Percentiles rank a stretch among this genome's conserved stretches.
Evolutionary conservation across 2,888 invertebrate genomes (phyloP).

Genomic region (Holacanthella duospinosa): DNA sequence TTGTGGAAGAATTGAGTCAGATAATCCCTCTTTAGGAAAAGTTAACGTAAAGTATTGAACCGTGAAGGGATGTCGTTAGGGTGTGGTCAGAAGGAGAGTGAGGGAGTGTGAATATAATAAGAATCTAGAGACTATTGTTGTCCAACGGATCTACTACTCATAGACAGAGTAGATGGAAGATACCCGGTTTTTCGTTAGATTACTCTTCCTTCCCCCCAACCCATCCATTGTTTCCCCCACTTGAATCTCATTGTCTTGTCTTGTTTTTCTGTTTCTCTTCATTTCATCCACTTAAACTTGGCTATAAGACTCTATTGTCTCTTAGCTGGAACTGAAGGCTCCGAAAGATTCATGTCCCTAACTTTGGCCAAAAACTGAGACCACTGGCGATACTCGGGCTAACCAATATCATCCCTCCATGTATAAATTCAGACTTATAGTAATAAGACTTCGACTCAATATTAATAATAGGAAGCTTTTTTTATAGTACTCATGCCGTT

Average conservation of each 20-base stretch:
- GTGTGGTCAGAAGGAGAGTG: not conserved
- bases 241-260: slow-evolving; percentile 3
- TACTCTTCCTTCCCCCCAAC: not conserved
- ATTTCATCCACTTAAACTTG: not conserved
- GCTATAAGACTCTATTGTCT: not conserved
- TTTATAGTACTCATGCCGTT: no score
- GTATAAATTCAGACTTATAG: not conserved
- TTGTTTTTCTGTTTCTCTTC: slow-evolving; percentile 3
- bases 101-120: not conserved
- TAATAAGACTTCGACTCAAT: not conserved
- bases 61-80: not conserved
- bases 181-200: not conserved
- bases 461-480: no score
- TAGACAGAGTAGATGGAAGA: not conserved
- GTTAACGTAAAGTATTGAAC: not conserved
- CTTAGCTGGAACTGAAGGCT: not conserved
- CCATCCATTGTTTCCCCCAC: not conserved
- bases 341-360: not conserved
- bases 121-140: not conserved
- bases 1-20: not conserved
- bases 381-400: not conserved
- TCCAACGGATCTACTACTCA: not conserved
- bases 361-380: not conserved
- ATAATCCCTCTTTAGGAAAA: not conserved
- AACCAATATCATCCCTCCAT: not conserved